A percentile compares a stretch with the other conserved stretches of the same genome.
These are phyloP conservation scores for Onthophagus sagittarius DNA, from an alignment of 2,888 invertebrate genomes.

Conservation along the genomic window DNA sequence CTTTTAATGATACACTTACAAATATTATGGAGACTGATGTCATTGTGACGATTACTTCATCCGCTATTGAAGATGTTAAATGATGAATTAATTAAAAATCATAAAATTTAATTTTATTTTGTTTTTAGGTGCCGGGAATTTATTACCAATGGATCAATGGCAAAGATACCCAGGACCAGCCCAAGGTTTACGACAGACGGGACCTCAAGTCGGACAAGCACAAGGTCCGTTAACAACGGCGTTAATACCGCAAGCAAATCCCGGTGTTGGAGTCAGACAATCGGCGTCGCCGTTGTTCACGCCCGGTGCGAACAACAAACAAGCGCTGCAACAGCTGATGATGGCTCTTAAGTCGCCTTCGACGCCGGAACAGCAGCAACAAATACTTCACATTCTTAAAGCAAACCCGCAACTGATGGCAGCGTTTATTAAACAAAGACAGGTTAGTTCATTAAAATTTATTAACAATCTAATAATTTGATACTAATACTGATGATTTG, in stretches of 20 bases:
- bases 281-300: conserved; percentile 27
- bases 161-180: conserved; percentile 50
- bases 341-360: conserved; percentile 85
- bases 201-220: conserved; percentile 50
- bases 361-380: conserved; percentile 88
- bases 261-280: conserved; percentile 28
- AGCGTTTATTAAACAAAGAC: conserved; percentile 86
- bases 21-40: no score
- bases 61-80: no score
- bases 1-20: no score
- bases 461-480: no score
- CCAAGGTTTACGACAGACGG: conserved; percentile 50
- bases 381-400: conserved; percentile 84
- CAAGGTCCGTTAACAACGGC: conserved; percentile 37
- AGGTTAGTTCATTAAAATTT: conserved; percentile 51
- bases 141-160: conserved; percentile 57
- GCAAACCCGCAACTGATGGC: conserved; percentile 94
- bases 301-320: conserved; percentile 49
- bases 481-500: no score
- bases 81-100: no score
- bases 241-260: conserved; percentile 37
- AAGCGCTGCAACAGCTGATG: conserved; percentile 82
- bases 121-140: conserved; percentile 48
- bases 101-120: neutral
- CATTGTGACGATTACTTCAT: no score